Evolutionary conservation across 1,140 invertebrate genomes (phyloP).

Genomic region (Triops cancriformis): DNA sequence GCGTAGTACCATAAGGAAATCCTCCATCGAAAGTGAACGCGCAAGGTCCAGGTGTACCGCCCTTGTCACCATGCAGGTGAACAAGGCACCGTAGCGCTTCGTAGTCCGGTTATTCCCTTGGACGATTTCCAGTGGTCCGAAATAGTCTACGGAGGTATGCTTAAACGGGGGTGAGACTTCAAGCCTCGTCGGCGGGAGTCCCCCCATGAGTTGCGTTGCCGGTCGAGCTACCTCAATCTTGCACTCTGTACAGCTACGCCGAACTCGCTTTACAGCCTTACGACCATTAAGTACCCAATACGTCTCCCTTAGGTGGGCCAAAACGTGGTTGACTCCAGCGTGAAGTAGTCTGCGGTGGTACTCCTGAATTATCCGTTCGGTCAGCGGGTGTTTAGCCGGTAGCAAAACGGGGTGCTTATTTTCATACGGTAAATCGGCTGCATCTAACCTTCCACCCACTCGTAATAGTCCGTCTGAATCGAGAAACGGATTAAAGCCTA

Average conservation of each 20-base stretch:
- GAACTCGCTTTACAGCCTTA: conserved; percentile 4
- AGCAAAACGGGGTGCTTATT: conserved; percentile 1
- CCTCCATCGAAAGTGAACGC: too few species aligned
- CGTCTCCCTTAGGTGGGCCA: neutral
- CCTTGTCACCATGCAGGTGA: too few species aligned
- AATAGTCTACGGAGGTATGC: conserved; percentile 34
- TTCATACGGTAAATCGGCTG: conserved; percentile 8
- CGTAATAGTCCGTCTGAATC: too few species aligned
- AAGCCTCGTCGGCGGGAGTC: conserved; percentile 19
- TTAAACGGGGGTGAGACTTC: conserved; percentile 31
- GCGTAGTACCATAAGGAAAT: too few species aligned
- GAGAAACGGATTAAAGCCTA: too few species aligned
- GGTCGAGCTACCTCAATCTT: neutral
- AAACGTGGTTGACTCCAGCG: neutral
- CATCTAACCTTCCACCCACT: too few species aligned
- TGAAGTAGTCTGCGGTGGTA: neutral
- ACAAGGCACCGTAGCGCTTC: too few species aligned
- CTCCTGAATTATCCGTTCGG: neutral
- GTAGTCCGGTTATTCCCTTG: too few species aligned
- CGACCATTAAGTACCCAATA: conserved; percentile 22
- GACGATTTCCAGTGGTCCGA: too few species aligned
- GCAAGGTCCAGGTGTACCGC: too few species aligned
- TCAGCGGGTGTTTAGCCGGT: conserved; percentile 10
- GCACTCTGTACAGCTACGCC: conserved; percentile 12
- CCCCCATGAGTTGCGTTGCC: conserved; percentile 21